Conservation (phyloP, 2,888 invertebrate species). For the Stratiomys singularior region DNA sequence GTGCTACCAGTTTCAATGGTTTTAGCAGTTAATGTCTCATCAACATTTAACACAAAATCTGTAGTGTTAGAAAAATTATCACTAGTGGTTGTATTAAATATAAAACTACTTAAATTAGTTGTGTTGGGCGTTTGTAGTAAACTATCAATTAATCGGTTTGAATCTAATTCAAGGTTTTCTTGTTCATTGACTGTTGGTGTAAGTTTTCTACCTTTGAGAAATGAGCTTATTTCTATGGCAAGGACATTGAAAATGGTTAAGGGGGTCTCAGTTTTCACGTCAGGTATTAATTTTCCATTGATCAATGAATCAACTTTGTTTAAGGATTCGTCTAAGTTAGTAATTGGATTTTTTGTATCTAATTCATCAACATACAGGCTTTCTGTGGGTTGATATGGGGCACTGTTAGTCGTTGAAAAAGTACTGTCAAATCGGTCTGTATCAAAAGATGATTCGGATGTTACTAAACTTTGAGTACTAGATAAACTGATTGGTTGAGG, state of each 20-base stretch:
- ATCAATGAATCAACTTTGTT: background rate
- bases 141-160: background rate
- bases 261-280: background rate
- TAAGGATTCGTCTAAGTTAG: constrained; percentile 2
- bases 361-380: background rate
- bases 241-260: constrained; percentile 29
- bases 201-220: constrained; percentile 25
- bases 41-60: constrained; percentile 10
- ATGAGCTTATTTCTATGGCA: constrained; percentile 38
- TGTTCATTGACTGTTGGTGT: background rate
- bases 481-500: background rate
- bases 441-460: background rate
- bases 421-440: background rate
- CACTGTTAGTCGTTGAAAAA: background rate
- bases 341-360: background rate
- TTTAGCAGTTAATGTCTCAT: constrained; percentile 19
- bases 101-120: constrained; percentile 34
- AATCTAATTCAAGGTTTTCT: background rate
- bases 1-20: constrained; percentile 12
- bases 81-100: constrained; percentile 1
- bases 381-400: background rate
- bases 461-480: background rate
- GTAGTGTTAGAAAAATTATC: constrained; percentile 32
- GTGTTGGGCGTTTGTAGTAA: constrained; percentile 15
- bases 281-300: background rate